phyloP scores from a whole-genome alignment of 2,113 vertebrate species.

The Brienomyrus longianalis region DNA sequence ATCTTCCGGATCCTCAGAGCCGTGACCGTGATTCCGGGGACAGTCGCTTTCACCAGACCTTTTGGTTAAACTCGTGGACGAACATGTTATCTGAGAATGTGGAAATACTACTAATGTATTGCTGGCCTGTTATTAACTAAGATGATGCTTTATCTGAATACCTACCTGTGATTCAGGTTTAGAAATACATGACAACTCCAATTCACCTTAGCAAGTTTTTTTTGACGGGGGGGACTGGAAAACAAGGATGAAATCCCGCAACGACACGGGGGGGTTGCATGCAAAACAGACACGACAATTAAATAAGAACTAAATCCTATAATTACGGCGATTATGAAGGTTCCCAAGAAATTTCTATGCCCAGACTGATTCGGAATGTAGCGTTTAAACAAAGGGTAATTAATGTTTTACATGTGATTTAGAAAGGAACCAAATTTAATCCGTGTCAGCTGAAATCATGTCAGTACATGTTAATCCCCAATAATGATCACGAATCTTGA shows the following conservation, averaged over 20 bases:
- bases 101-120: neutral
- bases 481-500: neutral
- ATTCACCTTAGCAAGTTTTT: neutral
- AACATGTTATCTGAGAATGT: neutral
- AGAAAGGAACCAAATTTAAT: neutral
- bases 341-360: neutral
- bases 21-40: neutral
- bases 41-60: neutral
- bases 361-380: neutral
- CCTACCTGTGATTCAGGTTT: neutral
- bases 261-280: neutral
- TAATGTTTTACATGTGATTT: neutral
- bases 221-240: neutral
- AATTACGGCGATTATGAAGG: neutral
- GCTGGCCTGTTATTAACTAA: neutral
- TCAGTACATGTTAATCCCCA: neutral
- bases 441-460: neutral
- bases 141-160: neutral
- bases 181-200: neutral
- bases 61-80: neutral
- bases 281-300: neutral
- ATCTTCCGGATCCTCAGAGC: neutral
- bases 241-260: neutral
- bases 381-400: neutral
- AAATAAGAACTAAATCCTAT: neutral